A percentile compares a stretch with the other conserved stretches of the same genome.
Conservation (phyloP, 2,797 vertebrate species). For the Pipistrellus pygmaeus region DNA sequence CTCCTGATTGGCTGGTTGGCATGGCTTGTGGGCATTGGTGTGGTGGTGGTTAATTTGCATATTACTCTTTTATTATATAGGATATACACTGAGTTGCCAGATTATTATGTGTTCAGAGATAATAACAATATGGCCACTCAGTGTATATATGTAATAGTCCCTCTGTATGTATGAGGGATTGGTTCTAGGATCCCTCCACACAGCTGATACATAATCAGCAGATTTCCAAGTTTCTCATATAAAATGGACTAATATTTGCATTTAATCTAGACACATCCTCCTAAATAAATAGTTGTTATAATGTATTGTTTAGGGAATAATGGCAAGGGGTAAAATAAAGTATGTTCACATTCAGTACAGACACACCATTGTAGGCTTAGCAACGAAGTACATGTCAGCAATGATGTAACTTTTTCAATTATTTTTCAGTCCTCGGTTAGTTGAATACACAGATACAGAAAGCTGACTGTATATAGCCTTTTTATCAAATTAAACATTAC, state of each 20-base stretch:
- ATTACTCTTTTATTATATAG: no score
- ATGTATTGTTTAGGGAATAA: neutral
- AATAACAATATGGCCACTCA: no score
- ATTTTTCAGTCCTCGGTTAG: neutral
- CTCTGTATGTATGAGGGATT: neutral
- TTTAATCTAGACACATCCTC: neutral
- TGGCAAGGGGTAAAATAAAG: neutral
- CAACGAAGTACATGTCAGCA: neutral
- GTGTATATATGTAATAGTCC: neutral
- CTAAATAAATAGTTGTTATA: neutral
- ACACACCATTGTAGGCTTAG: neutral
- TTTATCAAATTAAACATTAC: conserved; percentile 23
- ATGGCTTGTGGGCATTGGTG: no score
- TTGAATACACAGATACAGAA: neutral
- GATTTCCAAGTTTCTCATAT: neutral
- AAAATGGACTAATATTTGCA: neutral
- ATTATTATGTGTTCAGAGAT: no score
- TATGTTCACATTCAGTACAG: neutral
- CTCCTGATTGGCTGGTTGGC: no score
- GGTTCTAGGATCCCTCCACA: neutral
- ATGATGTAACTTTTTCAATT: neutral
- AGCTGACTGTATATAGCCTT: neutral
- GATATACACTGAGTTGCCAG: no score
- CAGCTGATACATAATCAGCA: neutral
- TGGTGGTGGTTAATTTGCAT: no score